phyloP scores from a whole-genome alignment of 2,888 invertebrate genomes.

The Ochropacha duplaris region DNA sequence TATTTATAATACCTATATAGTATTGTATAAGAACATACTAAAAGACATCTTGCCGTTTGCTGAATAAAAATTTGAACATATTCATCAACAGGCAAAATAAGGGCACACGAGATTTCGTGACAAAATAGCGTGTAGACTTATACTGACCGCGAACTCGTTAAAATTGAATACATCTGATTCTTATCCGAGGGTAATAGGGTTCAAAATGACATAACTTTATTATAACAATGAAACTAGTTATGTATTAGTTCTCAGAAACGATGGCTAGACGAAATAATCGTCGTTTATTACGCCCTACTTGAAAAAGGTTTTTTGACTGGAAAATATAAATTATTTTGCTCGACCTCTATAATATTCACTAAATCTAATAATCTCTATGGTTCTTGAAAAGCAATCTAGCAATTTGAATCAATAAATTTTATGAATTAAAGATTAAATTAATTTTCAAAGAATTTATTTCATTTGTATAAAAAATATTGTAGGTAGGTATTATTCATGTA shows the following conservation, averaged over 20 bases:
- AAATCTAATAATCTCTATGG: background rate
- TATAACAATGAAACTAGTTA: conserved; percentile 29
- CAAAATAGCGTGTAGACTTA: conserved; percentile 53
- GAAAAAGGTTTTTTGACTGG: conserved; percentile 32
- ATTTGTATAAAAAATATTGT: background rate
- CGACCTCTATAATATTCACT: conserved; percentile 9
- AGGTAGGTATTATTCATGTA: background rate
- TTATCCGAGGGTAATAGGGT: conserved; percentile 33
- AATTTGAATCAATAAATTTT: background rate
- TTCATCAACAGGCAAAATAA: conserved; percentile 47
- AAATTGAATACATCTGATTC: conserved; percentile 22
- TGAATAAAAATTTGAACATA: conserved; percentile 17
- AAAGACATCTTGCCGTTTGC: background rate
- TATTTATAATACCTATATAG: too few species aligned
- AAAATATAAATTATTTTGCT: conserved; percentile 17
- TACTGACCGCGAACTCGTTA: conserved; percentile 21
- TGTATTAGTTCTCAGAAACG: conserved; percentile 43
- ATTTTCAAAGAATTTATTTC: background rate
- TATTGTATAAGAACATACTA: too few species aligned
- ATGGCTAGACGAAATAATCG: conserved; percentile 60
- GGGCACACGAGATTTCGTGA: conserved; percentile 73
- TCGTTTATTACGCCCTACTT: conserved; percentile 50
- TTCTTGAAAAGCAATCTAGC: too few species aligned
- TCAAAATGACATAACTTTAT: conserved; percentile 24
- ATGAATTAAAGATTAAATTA: background rate